Percentiles rank a stretch among this genome's conserved stretches.
These are phyloP conservation scores for Chiloscyllium punctatum DNA, from an alignment of 2,797 vertebrate genomes.

Conservation along the genomic window DNA sequence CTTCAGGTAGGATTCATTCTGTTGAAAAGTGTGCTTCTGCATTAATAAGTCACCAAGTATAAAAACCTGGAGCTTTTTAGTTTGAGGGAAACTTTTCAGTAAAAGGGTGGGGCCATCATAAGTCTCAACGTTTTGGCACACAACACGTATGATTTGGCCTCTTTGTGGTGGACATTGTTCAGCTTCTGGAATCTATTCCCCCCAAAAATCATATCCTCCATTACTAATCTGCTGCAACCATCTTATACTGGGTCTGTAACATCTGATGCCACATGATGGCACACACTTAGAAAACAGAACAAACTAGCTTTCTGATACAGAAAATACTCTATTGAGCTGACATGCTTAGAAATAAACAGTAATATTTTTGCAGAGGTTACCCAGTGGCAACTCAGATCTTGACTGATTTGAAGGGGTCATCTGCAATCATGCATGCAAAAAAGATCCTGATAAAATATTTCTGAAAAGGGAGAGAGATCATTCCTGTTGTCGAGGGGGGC, in stretches of 20 bases:
- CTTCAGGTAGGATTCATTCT: background rate
- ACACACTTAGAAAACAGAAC: background rate
- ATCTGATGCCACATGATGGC: background rate
- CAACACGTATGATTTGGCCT: background rate
- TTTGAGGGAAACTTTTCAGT: background rate
- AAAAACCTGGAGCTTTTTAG: background rate
- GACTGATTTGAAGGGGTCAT: background rate
- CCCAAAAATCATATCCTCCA: background rate
- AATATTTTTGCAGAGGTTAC: background rate
- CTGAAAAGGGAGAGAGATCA: background rate
- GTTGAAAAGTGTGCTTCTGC: background rate
- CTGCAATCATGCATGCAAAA: background rate
- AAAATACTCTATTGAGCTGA: background rate
- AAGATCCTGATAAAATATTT: background rate
- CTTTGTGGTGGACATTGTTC: background rate
- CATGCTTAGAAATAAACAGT: background rate
- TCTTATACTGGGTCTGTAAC: background rate
- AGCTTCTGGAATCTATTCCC: background rate
- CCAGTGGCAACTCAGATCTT: background rate
- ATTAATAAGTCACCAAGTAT: background rate
- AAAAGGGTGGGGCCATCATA: background rate
- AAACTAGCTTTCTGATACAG: conserved; percentile 28
- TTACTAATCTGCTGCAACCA: too few species aligned
- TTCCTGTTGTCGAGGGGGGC: background rate
- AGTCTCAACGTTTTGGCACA: background rate